Base-by-base conservation (phyloP, 2,888 invertebrate genomes). In the Drosophila prostipennis region DNA sequence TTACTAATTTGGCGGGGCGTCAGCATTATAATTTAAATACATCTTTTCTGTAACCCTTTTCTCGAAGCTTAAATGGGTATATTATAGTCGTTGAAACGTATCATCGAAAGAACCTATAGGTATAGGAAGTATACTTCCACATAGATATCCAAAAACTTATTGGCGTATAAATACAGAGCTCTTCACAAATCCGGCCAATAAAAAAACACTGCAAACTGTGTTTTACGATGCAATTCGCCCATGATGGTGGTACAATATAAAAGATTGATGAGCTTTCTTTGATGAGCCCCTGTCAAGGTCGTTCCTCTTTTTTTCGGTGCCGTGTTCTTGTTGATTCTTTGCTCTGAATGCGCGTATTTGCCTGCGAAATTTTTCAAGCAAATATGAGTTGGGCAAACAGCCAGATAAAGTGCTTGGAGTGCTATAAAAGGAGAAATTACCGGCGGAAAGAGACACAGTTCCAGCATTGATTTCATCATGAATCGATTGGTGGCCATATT, bases 191-290 rank as follows among this genome's bases (percentile, higher is more conserved):
- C 63, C 73, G n/a, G 8, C 13, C 23, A 45, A 23, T 37, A 45
- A 56, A 42, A 46, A 71, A 63, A 39, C 26, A 16, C 40, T 23
- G 29, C 46, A 16, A 48, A 37, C 23, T 36, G 49, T 63, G 51
- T 72, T 71, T 60, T 70, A 71, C 69, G 48, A 70, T 60, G 65
- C 56, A 73, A 53, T 64, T 71, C 19, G 49, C 48, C 42, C 49
- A 39, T 49, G 58, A 37, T 59, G 58, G 59, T 56, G 49, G 39
- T 45, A 67, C 49, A 53, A 72, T 55, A 60, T 70, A 52, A 65
- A 74, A 78, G 78, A 80, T 87, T 76, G 74, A 80, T 72, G 87
- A 79, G 84, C 57, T 48, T 54, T 32, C 59, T 56, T 56, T 14
- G 36, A 36, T 56, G 56, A 16, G 53, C 52, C 36, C 14, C 32